These are phyloP conservation scores for Propithecus deckenii DNA, from an alignment of 2,797 vertebrate species.

Conservation along the genomic window DNA sequence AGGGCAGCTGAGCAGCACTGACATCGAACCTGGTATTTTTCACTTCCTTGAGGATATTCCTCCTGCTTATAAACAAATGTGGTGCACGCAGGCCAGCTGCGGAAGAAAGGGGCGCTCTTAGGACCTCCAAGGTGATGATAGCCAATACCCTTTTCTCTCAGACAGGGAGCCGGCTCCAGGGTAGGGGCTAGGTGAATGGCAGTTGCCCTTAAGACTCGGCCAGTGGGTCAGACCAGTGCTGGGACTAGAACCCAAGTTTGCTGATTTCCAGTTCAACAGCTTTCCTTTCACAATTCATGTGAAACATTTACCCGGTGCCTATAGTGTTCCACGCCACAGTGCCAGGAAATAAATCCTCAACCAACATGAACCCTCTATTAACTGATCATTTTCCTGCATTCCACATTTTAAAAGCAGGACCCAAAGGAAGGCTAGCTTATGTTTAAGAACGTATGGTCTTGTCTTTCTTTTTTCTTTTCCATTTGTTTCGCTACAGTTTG, in stretches of 20 bases:
- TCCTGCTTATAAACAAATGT: constrained; percentile 43
- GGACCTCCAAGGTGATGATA: not conserved
- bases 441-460: constrained; percentile 28
- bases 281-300: not conserved
- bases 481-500: constrained; percentile 34
- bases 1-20: not conserved
- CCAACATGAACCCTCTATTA: constrained; percentile 6
- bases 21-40: constrained; percentile 36
- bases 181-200: accelerated
- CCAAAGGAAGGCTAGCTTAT: constrained; percentile 37
- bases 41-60: constrained; percentile 1
- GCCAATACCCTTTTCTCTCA: not conserved
- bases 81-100: not conserved
- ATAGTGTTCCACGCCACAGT: not conserved
- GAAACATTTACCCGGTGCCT: not conserved
- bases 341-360: constrained; percentile 40
- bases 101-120: not conserved
- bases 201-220: not conserved
- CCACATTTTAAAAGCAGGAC: constrained; percentile 17
- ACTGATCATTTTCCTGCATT: constrained; percentile 3
- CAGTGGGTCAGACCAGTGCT: not conserved
- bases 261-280: not conserved
- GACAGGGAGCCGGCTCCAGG: not conserved
- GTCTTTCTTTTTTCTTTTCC: not conserved
- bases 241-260: not conserved